These are phyloP conservation scores for Drosophila nr. perissopoda DNA, from an alignment of 2,888 invertebrate genomes.

Conservation along the genomic window DNA sequence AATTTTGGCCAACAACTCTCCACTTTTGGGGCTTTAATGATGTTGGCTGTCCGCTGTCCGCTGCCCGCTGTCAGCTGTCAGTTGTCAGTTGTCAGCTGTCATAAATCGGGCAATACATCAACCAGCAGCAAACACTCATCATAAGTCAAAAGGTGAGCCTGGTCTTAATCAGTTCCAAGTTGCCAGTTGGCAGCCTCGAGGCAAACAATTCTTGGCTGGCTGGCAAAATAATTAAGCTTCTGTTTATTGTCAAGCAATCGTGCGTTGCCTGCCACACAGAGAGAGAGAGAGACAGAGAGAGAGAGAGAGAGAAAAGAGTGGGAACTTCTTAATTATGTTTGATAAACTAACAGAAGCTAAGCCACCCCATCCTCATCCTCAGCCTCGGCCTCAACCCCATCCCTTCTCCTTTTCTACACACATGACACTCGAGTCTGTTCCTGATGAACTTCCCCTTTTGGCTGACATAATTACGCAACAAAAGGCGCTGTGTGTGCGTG, in stretches of 20 bases:
- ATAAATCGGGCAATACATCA: conserved; percentile 74
- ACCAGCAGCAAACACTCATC: conserved; percentile 51
- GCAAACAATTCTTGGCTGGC: conserved; percentile 23
- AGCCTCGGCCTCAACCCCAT: background rate
- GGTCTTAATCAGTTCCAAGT: conserved; percentile 60
- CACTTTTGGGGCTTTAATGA: conserved; percentile 48
- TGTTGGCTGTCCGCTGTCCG: conserved; percentile 27
- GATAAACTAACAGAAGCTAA: conserved; percentile 62
- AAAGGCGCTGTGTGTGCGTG: conserved; percentile 32
- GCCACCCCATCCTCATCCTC: background rate
- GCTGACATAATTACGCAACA: conserved; percentile 69
- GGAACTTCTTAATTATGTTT: conserved; percentile 77
- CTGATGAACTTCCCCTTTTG: conserved; percentile 45
- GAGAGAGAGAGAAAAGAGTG: background rate
- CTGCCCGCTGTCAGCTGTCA: conserved; percentile 45
- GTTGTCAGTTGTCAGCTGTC: conserved; percentile 74
- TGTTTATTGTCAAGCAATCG: conserved; percentile 71
- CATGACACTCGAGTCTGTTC: conserved; percentile 48
- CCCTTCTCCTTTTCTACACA: background rate
- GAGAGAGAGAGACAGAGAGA: background rate
- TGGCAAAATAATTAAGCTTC: conserved; percentile 78
- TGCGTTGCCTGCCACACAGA: conserved; percentile 21
- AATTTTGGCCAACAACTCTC: conserved; percentile 30
- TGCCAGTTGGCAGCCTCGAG: conserved; percentile 11
- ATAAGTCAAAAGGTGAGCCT: conserved; percentile 80